These are phyloP conservation scores for Myotis planiceps DNA, from an alignment of 2,797 vertebrate genomes.

Conservation along the genomic window DNA sequence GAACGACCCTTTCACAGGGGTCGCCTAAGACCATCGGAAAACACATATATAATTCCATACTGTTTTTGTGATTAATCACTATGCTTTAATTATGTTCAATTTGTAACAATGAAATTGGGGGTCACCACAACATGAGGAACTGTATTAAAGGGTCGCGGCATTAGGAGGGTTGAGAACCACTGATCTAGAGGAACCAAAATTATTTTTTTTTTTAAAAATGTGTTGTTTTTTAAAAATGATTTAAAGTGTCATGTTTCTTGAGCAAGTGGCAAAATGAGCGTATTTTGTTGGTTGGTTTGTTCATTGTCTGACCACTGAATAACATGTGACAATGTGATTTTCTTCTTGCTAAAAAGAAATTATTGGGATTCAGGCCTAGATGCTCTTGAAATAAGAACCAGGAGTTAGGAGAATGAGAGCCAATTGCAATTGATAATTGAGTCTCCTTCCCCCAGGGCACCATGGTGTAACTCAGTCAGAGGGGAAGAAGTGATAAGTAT, in stretches of 20 bases:
- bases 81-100: too few species aligned
- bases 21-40: too few species aligned
- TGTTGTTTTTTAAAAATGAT: too few species aligned
- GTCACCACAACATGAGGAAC: too few species aligned
- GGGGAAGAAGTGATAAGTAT: conserved; percentile 71
- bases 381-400: conserved; percentile 82
- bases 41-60: too few species aligned
- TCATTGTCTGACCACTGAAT: not conserved
- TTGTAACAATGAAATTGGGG: too few species aligned
- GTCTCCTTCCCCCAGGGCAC: conserved; percentile 73
- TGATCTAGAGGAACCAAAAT: not conserved
- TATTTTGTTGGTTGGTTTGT: not conserved
- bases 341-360: not conserved
- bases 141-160: too few species aligned
- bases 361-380: conserved; percentile 69
- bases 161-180: too few species aligned
- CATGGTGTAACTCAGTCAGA: conserved; percentile 77
- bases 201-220: not conserved
- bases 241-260: not conserved
- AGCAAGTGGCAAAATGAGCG: not conserved
- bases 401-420: conserved; percentile 58
- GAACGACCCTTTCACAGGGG: too few species aligned
- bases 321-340: not conserved
- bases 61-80: too few species aligned
- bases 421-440: conserved; percentile 77